Evolutionary conservation across 1,140 invertebrate species (phyloP).

Genomic region (Bombus balteatus): DNA sequence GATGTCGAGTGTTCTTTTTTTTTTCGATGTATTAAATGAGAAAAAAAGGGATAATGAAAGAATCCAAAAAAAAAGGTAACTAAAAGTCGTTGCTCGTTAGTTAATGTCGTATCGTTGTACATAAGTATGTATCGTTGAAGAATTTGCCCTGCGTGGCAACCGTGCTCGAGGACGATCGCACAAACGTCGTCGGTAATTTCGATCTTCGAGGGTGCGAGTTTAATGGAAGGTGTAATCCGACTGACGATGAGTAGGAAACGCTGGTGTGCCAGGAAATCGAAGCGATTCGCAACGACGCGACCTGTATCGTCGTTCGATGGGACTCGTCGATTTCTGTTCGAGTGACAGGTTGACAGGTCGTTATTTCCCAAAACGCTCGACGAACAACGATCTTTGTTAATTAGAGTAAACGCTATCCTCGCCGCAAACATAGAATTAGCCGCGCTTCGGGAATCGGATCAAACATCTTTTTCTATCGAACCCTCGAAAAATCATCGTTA

Average conservation of each 20-base stretch:
- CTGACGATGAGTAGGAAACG: background rate
- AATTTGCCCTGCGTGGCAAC: background rate
- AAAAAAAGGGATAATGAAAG: background rate
- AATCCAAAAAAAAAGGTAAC: constrained; percentile 28
- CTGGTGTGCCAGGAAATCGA: background rate
- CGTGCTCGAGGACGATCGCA: background rate
- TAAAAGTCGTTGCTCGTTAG: constrained; percentile 66
- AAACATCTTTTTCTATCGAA: constrained; percentile 40
- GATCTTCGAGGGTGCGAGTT: background rate
- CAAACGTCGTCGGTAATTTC: constrained; percentile 19
- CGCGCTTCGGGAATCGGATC: constrained; percentile 12
- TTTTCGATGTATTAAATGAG: constrained; percentile 55
- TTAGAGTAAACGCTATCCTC: constrained; percentile 3
- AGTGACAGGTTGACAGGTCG: constrained; percentile 9
- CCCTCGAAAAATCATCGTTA: background rate
- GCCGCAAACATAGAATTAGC: constrained; percentile 2
- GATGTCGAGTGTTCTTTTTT: constrained; percentile 24
- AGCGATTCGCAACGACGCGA: background rate
- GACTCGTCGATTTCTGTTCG: background rate
- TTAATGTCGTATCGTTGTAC: constrained; percentile 67
- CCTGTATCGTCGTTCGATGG: constrained; percentile 3
- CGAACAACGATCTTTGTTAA: constrained; percentile 31
- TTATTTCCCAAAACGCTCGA: constrained; percentile 21
- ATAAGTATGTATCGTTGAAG: constrained; percentile 60
- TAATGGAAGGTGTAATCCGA: too few species aligned